Conservation (phyloP, 2,888 invertebrate genomes). For the Watsonalla binaria region DNA sequence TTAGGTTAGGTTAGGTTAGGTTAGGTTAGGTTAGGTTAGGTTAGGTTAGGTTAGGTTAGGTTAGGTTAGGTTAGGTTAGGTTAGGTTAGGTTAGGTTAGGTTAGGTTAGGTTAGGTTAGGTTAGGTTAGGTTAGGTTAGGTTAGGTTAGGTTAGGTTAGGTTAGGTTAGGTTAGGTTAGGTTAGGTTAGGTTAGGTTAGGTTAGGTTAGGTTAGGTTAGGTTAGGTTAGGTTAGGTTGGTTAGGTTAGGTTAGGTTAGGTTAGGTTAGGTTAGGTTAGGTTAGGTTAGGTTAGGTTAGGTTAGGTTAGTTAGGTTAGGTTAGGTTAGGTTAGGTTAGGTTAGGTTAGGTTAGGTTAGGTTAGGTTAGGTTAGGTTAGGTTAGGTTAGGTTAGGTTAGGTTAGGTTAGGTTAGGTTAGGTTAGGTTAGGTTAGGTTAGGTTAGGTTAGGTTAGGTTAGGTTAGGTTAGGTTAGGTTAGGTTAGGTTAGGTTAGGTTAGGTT, state of each 20-base stretch:
- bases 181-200: slow-evolving; percentile 20
- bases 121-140: neutral
- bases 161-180: slow-evolving; percentile 6
- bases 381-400: slow-evolving; percentile 14
- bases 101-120: neutral
- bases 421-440: neutral
- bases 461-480: slow-evolving; percentile 6
- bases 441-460: neutral
- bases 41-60: neutral
- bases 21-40: neutral
- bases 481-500: slow-evolving; percentile 3
- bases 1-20: slow-evolving; percentile 4
- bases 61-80: neutral
- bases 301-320: slow-evolving; percentile 13
- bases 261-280: slow-evolving; percentile 16
- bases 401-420: neutral
- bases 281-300: slow-evolving; percentile 18
- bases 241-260: slow-evolving; percentile 11
- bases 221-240: slow-evolving; percentile 7
- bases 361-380: slow-evolving; percentile 24
- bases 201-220: slow-evolving; percentile 12
- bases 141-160: slow-evolving; percentile 3
- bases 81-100: neutral
- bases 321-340: slow-evolving; percentile 25
- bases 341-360: slow-evolving; percentile 26